phyloP scores from a whole-genome alignment of 2,113 vertebrate genomes.

The Xerus inauris region DNA sequence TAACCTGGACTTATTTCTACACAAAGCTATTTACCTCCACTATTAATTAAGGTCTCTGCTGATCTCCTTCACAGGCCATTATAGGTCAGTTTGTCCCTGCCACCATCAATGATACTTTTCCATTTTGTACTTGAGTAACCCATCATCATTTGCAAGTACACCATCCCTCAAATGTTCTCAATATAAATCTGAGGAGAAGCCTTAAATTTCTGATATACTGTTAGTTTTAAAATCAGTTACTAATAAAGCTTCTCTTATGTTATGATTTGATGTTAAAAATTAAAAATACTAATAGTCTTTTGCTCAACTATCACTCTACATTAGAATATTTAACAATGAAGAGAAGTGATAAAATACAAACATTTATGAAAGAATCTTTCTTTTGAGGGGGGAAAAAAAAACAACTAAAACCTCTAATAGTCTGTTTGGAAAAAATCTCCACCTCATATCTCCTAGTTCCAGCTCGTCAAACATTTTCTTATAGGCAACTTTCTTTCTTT shows the following conservation, averaged over 20 bases:
- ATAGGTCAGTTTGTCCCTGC: background rate
- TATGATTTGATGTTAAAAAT: background rate
- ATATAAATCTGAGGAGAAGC: background rate
- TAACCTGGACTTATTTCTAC: background rate
- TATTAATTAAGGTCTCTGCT: background rate
- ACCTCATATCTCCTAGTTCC: background rate
- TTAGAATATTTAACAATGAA: slow-evolving; percentile 13
- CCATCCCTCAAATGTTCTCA: background rate
- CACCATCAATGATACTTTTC: background rate
- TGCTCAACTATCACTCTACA: background rate
- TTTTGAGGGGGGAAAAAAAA: background rate
- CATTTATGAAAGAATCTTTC: background rate
- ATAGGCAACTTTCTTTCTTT: background rate
- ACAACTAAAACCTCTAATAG: background rate
- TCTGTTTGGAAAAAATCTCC: slow-evolving; percentile 30
- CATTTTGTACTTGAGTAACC: background rate
- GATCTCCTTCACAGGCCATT: background rate
- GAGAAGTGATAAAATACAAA: slow-evolving; percentile 21
- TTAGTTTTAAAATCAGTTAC: slow-evolving; percentile 31
- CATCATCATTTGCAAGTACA: background rate
- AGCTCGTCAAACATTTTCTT: slow-evolving; percentile 6
- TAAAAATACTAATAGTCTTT: slow-evolving; percentile 22
- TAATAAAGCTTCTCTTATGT: background rate
- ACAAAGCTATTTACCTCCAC: background rate
- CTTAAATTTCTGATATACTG: background rate